Percentiles rank a stretch among this genome's conserved stretches.
These are phyloP conservation scores for Metallyticus violacea DNA, from an alignment of 2,888 invertebrate genomes.

Conservation along the genomic window DNA sequence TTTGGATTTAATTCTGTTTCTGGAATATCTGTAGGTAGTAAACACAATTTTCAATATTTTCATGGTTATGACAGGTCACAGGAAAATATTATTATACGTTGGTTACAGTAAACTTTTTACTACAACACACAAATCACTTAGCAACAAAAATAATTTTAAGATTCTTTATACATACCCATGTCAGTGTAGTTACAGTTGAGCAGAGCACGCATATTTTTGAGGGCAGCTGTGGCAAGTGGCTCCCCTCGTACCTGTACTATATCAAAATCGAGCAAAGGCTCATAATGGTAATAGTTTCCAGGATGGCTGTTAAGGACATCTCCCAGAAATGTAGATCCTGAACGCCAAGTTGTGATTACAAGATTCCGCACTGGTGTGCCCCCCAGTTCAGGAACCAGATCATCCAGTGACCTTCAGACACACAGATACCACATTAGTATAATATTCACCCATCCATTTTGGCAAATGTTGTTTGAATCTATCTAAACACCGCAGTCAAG, in stretches of 20 bases:
- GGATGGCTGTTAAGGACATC: slow-evolving; percentile 81
- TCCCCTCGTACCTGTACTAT: slow-evolving; percentile 78
- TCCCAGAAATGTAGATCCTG: slow-evolving; percentile 86
- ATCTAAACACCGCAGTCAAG: no score
- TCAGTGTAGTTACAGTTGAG: slow-evolving; percentile 73
- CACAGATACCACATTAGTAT: slow-evolving; percentile 6
- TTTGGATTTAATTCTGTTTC: no score
- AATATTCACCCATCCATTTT: background rate
- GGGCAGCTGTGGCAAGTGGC: slow-evolving; percentile 64
- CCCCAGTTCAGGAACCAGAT: slow-evolving; percentile 65
- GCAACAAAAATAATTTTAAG: no score
- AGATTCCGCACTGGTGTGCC: slow-evolving; percentile 74
- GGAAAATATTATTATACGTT: no score
- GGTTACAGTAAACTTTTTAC: no score
- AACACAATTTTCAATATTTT: no score
- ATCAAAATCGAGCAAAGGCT: slow-evolving; percentile 79
- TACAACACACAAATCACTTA: no score
- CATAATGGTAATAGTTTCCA: slow-evolving; percentile 86
- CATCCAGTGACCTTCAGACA: slow-evolving; percentile 53
- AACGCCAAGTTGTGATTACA: slow-evolving; percentile 85
- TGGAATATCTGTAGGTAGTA: no score
- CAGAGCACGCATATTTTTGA: slow-evolving; percentile 66
- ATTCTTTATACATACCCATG: slow-evolving; percentile 54
- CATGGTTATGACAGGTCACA: no score
- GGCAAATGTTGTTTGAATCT: no score